phyloP scores from a whole-genome alignment of 2,797 vertebrate species.

The Fringilla coelebs region DNA sequence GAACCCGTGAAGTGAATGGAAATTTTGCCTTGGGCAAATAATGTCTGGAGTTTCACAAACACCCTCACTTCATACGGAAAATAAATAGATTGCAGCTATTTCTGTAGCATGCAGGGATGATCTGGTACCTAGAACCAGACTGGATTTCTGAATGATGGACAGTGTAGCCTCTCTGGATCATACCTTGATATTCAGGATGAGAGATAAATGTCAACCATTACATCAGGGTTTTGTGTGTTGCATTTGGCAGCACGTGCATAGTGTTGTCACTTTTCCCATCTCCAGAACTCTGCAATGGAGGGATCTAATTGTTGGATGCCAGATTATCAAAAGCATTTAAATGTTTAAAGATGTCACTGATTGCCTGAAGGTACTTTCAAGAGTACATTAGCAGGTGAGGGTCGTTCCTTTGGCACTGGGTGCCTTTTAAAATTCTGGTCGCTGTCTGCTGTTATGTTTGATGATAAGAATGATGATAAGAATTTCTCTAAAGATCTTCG shows the following conservation, averaged over 20 bases:
- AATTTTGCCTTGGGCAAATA: conserved; percentile 38
- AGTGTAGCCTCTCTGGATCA: background rate
- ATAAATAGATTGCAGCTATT: background rate
- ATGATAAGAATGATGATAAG: background rate
- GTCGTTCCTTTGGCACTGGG: background rate
- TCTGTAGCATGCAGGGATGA: background rate
- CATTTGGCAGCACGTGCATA: background rate
- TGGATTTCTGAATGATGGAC: background rate
- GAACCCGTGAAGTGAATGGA: conserved; percentile 23
- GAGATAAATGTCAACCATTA: background rate
- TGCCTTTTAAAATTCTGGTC: background rate
- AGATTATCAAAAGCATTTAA: background rate
- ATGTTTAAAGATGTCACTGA: background rate
- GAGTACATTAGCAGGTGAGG: background rate
- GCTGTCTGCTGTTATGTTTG: background rate
- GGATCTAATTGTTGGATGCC: background rate
- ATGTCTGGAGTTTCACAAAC: conserved; percentile 9
- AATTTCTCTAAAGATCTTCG: background rate
- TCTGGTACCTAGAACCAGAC: background rate
- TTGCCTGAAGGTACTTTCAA: conserved; percentile 29
- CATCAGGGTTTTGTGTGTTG: background rate
- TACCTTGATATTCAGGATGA: background rate
- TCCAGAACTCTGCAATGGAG: background rate
- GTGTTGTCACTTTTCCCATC: background rate
- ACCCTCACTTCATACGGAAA: background rate